Evolutionary conservation across 1,140 invertebrate genomes (phyloP).

Genomic region (Ostrea edulis): DNA sequence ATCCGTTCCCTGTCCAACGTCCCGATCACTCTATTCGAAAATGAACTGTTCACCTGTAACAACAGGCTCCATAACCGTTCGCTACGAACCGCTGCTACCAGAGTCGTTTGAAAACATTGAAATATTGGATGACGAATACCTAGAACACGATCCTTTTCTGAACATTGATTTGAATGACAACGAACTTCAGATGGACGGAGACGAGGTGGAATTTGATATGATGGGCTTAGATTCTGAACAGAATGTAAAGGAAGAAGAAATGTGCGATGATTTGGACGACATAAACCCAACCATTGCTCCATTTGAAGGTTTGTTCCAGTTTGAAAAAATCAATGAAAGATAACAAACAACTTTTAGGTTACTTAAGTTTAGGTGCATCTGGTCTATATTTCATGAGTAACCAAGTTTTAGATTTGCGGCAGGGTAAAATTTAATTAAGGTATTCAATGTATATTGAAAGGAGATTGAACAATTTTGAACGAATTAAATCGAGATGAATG

Average conservation of each 20-base stretch:
- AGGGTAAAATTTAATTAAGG: too few relatives aligned
- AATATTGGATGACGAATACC: neutral
- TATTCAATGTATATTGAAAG: too few relatives aligned
- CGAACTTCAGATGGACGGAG: neutral
- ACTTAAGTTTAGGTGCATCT: too few relatives aligned
- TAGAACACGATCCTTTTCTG: neutral
- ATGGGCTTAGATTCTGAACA: conserved; percentile 4
- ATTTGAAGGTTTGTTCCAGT: neutral
- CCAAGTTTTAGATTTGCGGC: too few relatives aligned
- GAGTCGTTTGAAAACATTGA: conserved; percentile 2
- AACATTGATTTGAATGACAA: conserved; percentile 6
- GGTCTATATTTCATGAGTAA: too few relatives aligned
- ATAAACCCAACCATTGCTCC: conserved; percentile 35
- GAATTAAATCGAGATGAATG: too few relatives aligned
- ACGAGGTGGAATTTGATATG: neutral
- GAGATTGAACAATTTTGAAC: too few relatives aligned
- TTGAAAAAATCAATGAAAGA: too few relatives aligned
- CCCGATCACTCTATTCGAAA: neutral
- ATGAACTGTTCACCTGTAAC: neutral
- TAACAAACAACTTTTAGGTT: too few relatives aligned
- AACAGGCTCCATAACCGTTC: conserved; percentile 19
- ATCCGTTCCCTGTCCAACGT: neutral
- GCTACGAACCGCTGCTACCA: neutral
- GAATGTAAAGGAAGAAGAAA: neutral
- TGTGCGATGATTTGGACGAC: conserved; percentile 22